Conservation (phyloP, 2,113 vertebrate species). For the Scomber colias region DNA sequence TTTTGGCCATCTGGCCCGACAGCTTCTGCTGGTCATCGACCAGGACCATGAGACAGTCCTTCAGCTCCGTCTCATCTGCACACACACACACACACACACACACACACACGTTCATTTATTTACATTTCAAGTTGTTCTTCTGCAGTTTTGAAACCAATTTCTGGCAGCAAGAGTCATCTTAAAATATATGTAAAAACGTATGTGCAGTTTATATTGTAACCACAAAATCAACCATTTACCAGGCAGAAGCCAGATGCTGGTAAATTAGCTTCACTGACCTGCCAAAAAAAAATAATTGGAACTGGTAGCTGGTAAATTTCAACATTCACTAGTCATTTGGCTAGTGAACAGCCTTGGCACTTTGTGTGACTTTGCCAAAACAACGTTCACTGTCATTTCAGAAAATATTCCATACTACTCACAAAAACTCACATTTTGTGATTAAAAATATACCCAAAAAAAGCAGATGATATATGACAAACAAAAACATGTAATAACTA, state of each 20-base stretch:
- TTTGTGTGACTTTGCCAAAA: too few species aligned
- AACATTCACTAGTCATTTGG: too few species aligned
- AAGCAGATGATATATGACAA: background rate
- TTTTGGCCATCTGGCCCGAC: slow-evolving; percentile 91
- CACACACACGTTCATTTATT: background rate
- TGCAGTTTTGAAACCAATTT: background rate
- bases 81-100: background rate
- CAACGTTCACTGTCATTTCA: background rate
- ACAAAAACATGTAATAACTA: background rate
- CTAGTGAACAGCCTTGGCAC: background rate
- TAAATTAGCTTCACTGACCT: background rate
- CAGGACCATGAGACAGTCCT: slow-evolving; percentile 93
- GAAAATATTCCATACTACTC: background rate
- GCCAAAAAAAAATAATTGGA: too few species aligned
- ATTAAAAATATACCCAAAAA: background rate
- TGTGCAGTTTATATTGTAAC: background rate
- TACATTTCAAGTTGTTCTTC: background rate
- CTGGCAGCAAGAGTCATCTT: background rate
- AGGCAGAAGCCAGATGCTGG: too few species aligned
- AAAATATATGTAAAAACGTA: background rate
- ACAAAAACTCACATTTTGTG: background rate
- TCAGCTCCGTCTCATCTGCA: slow-evolving; percentile 91
- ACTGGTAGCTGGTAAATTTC: too few species aligned
- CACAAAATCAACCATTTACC: too few species aligned
- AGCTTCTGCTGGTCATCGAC: slow-evolving; percentile 95